Conservation (phyloP, 2,797 vertebrate genomes). For the Iguana delicatissima region DNA sequence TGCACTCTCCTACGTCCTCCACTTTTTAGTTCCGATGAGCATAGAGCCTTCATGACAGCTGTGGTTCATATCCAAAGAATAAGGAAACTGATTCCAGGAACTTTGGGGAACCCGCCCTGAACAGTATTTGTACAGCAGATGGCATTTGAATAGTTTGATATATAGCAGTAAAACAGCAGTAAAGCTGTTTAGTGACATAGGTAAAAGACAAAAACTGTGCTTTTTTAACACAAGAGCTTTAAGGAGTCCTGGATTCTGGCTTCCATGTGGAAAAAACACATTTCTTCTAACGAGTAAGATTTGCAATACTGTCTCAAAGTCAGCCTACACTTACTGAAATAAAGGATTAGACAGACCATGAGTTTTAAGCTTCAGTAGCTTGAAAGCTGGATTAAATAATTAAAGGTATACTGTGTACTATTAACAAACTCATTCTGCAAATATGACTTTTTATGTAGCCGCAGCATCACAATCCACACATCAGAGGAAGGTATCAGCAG, state of each 20-base stretch:
- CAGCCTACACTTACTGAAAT: background rate
- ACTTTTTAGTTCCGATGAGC: background rate
- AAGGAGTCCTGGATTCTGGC: background rate
- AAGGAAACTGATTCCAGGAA: background rate
- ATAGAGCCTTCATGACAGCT: no score
- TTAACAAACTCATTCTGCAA: background rate
- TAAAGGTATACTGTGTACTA: background rate
- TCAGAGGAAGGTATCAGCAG: background rate
- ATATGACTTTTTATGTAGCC: background rate
- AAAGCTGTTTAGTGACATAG: background rate
- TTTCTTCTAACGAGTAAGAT: background rate
- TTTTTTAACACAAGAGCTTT: no score
- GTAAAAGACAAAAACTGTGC: background rate
- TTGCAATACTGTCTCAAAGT: background rate
- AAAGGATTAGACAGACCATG: background rate
- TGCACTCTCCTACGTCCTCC: background rate
- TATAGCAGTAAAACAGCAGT: no score
- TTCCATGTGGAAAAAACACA: background rate
- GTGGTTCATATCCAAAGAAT: background rate
- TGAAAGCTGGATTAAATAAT: constrained; percentile 4
- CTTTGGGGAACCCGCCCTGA: no score
- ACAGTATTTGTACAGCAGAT: background rate
- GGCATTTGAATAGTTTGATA: background rate
- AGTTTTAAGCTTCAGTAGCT: background rate
- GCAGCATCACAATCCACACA: background rate